Percentiles rank a stretch among this genome's conserved stretches.
Conservation (phyloP, 2,888 invertebrate species). For the Thecophora atra region DNA sequence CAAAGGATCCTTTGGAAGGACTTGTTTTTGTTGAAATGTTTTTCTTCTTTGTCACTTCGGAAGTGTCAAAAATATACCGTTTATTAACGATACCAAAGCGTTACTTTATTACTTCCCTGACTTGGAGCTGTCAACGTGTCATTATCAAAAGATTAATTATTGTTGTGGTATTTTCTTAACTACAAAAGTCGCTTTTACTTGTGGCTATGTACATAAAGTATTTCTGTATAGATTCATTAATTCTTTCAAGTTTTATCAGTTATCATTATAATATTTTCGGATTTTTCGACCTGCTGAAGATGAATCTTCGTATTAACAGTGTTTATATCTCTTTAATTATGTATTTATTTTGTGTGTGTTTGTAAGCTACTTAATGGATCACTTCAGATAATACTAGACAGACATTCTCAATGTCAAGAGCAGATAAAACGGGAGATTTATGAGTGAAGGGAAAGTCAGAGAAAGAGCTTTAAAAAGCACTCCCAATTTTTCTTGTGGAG, state of each 20-base stretch:
- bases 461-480: not conserved
- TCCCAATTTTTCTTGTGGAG: not conserved
- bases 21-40: not conserved
- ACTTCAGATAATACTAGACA: conserved; percentile 4
- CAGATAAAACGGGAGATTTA: conserved; percentile 24
- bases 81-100: not conserved
- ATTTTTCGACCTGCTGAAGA: too few relatives aligned
- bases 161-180: too few relatives aligned
- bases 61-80: conserved; percentile 11
- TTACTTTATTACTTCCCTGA: too few relatives aligned
- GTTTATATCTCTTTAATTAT: conserved; percentile 1
- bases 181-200: not conserved
- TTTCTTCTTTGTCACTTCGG: not conserved
- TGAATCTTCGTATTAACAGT: too few relatives aligned
- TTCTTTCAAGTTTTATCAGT: too few relatives aligned
- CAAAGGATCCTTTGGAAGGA: not conserved
- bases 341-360: conserved; percentile 1
- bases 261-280: too few relatives aligned
- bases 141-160: too few relatives aligned
- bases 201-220: not conserved
- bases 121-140: too few relatives aligned
- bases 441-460: conserved; percentile 1
- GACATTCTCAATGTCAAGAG: conserved; percentile 1
- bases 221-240: too few relatives aligned
- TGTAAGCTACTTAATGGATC: not conserved